Base-by-base conservation (phyloP, 1,140 invertebrate species). In the Carposina sasakii region DNA sequence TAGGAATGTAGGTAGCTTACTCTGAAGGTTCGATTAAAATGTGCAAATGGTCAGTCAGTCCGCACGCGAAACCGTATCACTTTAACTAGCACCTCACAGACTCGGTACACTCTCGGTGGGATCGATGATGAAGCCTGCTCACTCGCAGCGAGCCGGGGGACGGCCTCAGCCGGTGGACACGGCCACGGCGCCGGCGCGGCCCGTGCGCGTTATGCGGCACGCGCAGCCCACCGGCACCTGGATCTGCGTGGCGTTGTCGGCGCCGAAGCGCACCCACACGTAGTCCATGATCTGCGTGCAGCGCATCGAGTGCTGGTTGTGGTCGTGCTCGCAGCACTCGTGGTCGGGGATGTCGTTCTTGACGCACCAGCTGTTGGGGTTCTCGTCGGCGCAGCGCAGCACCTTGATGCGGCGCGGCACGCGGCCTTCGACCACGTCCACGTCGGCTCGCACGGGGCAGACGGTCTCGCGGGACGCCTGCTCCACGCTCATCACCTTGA, bases 341-440 rank as follows among this genome's bases (percentile, higher is more conserved):
- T 68, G 52, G 19, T 46, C 24, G 19, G 63, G 57, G 12, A 71
- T 61, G 45, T 63, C 47, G 34, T 63, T 56, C 19, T 52, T 23
- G 31, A 20, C 12, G 67, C 74, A 79, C 63, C 69, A 65, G 41
- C 46, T 43, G 49, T 58, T 60, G 23, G 71, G 63, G 34, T 69
- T 39, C 8, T 47, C 36, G 5, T 47, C 33, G 0, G 48, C 65
- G 57, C 76, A 81, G 48, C 55, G 57, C 45, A 81, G 60, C 60
- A 62, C 54, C 52, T 82, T 82, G 45, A 82, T 82, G 20, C 60
- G 52, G 9, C 63, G 65, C 52, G 78, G 78, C 33, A 76, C 54
- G 0, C 78, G 67, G 9, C 70, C 34, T 10, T 46, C 26, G 59
- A 76, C 46, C 22, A 59, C 52, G 61, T 75, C 59, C 19, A 66